Percentiles rank a stretch among this genome's conserved stretches.
Conservation (phyloP, 2,888 invertebrate species). For the Meteorus colon region DNA sequence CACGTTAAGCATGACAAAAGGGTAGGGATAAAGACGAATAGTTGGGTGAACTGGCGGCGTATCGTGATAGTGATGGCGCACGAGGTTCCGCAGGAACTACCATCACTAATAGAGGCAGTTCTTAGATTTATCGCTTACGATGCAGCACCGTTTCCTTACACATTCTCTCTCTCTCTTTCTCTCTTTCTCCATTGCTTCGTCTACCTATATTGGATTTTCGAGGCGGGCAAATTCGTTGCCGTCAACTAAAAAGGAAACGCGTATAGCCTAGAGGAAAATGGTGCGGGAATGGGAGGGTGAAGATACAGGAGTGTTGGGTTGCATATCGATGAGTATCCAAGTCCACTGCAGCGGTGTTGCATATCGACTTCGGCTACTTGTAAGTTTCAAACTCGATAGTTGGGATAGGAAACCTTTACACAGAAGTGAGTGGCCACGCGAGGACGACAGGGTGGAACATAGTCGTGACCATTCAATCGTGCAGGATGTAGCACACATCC, state of each 20-base stretch:
- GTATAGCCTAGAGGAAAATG: constrained; percentile 41
- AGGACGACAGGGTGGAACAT: background rate
- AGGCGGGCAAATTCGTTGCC: constrained; percentile 50
- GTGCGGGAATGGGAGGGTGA: constrained; percentile 32
- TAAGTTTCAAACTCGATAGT: constrained; percentile 36
- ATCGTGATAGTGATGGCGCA: background rate
- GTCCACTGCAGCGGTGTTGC: constrained; percentile 48
- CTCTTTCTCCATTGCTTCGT: constrained; percentile 20
- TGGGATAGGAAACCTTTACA: background rate
- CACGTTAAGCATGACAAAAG: background rate
- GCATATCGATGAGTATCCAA: constrained; percentile 59
- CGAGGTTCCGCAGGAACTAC: constrained; percentile 44
- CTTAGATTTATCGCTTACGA: constrained; percentile 61
- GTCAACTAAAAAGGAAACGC: constrained; percentile 61
- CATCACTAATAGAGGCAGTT: constrained; percentile 58
- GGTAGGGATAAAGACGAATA: constrained; percentile 4
- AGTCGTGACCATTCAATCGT: constrained; percentile 46
- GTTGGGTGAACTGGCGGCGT: background rate
- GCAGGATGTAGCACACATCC: background rate
- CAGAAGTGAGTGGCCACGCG: background rate
- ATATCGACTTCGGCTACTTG: constrained; percentile 27
- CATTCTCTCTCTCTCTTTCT: constrained; percentile 36
- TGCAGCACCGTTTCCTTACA: constrained; percentile 51
- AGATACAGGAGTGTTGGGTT: constrained; percentile 47
- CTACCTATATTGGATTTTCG: constrained; percentile 44